Conservation (phyloP, 92 coral and sea anemone species). For the Pocillopora meandrina region DNA sequence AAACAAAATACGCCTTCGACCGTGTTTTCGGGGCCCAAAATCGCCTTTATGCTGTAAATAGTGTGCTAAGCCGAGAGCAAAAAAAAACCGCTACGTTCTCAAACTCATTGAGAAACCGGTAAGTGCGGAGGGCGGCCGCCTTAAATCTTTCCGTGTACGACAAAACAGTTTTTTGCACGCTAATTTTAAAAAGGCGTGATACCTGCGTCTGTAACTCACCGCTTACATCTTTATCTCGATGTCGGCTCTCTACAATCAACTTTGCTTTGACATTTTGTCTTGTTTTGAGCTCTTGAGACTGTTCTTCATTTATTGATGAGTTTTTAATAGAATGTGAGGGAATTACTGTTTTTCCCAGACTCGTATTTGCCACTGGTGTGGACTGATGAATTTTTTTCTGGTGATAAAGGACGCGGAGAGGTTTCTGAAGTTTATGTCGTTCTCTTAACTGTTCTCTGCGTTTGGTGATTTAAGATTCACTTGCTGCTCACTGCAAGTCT, state of each 20-base stretch:
- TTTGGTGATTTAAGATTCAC: not conserved
- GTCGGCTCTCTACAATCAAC: not conserved
- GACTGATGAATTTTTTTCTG: constrained; percentile 1
- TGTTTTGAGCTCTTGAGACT: not conserved
- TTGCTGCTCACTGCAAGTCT: not conserved
- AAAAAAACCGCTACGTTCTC: too few relatives aligned
- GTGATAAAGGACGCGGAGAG: not conserved
- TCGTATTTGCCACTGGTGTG: not conserved
- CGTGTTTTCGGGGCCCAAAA: too few relatives aligned
- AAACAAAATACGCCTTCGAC: too few relatives aligned
- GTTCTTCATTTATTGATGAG: not conserved
- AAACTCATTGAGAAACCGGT: too few relatives aligned
- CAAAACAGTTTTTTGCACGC: too few relatives aligned
- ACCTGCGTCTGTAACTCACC: not conserved
- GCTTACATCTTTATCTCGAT: not conserved
- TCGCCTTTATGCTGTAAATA: too few relatives aligned
- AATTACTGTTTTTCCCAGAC: not conserved
- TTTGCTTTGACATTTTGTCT: not conserved
- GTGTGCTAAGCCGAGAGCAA: too few relatives aligned
- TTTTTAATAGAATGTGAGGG: not conserved
- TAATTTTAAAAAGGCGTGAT: not conserved
- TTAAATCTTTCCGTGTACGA: too few relatives aligned
- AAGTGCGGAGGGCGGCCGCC: too few relatives aligned
- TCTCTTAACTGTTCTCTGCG: not conserved
- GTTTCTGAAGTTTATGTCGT: not conserved